Base-by-base conservation (phyloP, 2,888 invertebrate species). In the Artemia sinica region DNA sequence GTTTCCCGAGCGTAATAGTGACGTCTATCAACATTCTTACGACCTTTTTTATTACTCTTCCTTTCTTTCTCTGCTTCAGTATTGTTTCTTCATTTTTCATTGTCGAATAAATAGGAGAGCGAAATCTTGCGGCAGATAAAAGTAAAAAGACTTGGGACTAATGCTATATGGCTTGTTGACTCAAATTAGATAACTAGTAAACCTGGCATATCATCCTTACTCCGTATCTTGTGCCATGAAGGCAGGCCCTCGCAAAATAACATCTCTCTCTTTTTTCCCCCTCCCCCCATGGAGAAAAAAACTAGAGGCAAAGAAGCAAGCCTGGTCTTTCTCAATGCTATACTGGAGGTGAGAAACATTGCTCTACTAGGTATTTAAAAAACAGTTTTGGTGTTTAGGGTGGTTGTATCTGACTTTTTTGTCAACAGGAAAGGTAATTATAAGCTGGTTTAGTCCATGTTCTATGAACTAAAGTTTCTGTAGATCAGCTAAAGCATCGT, bases 171-270 rank as follows among this genome's bases (percentile, higher is more conserved):
- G 58, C 3, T 14, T 52, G 1, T 13, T 13, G 14, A n/a, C 14
- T 13, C 13, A 52, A 5, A 52, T 3, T 52, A 7, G 13, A 7
- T 5, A 52, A 52, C 58, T 2, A 52, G 58, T 52, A 52, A 52
- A 52, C 58, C 3, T 14, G 58, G 58, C 58, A n/a, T 52, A n/a
- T 52, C 52, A 52, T n/a, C 52, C n/a, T 52, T 52, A n/a, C 52
- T 52, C 52, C 52, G 52, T n/a, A 52, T 52, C 52, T 52, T 52
- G 52, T 52, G 52, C 52, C 52, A 52, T 13, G 52, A 12, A 13
- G 1, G 12, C 13, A 52, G 13, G n/a, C 52, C 52, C 2, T 52
- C 52, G n/a, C 12, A 12, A 52, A 52, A 52, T 52, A n/a, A 12
- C 14, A n/a, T 52, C 14, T 52, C 58, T 52, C 7, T 52, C 14